Base-by-base conservation (phyloP, 2,797 vertebrate species). In the Novumbra hubbsi region DNA sequence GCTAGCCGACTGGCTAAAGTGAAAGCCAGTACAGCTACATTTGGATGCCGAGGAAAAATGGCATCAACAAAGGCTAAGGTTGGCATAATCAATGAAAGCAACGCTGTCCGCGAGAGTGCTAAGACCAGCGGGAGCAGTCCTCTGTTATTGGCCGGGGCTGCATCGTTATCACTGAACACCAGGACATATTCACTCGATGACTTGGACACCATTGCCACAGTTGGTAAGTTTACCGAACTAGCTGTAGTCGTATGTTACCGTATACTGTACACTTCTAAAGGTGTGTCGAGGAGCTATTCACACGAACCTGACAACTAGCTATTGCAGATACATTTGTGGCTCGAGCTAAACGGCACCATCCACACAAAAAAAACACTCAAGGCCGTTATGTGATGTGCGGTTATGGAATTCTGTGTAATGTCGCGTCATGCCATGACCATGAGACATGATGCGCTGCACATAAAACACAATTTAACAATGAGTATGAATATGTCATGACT, bases 121-220 rank as follows among this genome's bases (percentile, higher is more conserved):
- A 88, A 84, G 38, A 80, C 83, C 62, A 71, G 78, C 68, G 75
- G 73, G 24, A 62, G 86, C 80, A 50, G 86, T 77, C 70, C 86
- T 32, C 65, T 82, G 17, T 41, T 81, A 17, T 65, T 84, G 0
- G 78, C 78, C 3, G 91, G 83, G 38, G 91, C 86, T 38, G 80
- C 87, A 38, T 70, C 83, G 60, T 76, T 71, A 15, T 68, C 85
- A 3, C 72, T 72, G 0, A 78, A 64, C 3, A 85, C 6, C 69
- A 86, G 77, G 87, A 88, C 65, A 4, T 95, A 91, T 73, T 76
- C 88, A 27, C 92, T 96, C 9, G 95, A 97, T n/a, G 94, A 96
- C 48, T 89, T 96, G 87, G 94, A 96, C 83, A 96, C 94, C 7
- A 80, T 97, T 15, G 94, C 96, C 50, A 96, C 95, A 0, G 95